These are phyloP conservation scores for Hydrocynus forskahlii DNA, from an alignment of 2,797 vertebrate genomes.

Conservation along the genomic window DNA sequence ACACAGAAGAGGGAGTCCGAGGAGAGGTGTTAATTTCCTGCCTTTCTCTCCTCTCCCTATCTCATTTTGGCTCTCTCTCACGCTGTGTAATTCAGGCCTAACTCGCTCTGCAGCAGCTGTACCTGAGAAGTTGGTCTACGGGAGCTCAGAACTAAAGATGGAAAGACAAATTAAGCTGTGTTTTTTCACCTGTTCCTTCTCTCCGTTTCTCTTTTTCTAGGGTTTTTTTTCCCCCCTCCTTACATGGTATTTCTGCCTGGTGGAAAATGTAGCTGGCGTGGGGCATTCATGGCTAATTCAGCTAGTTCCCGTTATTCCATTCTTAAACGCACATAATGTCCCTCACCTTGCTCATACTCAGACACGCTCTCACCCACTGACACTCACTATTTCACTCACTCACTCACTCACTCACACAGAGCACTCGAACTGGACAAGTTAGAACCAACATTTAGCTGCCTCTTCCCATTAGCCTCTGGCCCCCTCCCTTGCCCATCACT, in stretches of 20 bases:
- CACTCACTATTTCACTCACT: background rate
- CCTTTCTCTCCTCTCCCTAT: background rate
- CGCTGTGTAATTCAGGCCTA: background rate
- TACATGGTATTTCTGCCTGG: slow-evolving; percentile 43
- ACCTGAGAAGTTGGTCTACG: background rate
- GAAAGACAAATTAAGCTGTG: background rate
- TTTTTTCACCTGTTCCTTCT: too few species aligned
- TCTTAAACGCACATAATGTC: slow-evolving; percentile 26
- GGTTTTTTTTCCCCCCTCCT: background rate
- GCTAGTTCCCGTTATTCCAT: slow-evolving; percentile 18
- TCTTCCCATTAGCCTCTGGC: slow-evolving; percentile 54
- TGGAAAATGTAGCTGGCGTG: slow-evolving; percentile 19
- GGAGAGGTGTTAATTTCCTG: background rate
- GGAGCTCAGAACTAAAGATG: background rate
- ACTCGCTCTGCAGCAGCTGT: background rate
- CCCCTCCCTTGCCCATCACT: slow-evolving; percentile 44
- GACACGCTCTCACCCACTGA: background rate
- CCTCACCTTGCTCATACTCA: slow-evolving; percentile 17
- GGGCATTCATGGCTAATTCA: slow-evolving; percentile 2
- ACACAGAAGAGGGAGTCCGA: slow-evolving; percentile 17
- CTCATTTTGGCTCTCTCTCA: too few species aligned
- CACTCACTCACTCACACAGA: background rate
- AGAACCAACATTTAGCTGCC: slow-evolving; percentile 39
- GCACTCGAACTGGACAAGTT: background rate
- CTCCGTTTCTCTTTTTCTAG: background rate